phyloP scores from a whole-genome alignment of 2,113 vertebrate genomes.

The Oreochromis aureus region DNA sequence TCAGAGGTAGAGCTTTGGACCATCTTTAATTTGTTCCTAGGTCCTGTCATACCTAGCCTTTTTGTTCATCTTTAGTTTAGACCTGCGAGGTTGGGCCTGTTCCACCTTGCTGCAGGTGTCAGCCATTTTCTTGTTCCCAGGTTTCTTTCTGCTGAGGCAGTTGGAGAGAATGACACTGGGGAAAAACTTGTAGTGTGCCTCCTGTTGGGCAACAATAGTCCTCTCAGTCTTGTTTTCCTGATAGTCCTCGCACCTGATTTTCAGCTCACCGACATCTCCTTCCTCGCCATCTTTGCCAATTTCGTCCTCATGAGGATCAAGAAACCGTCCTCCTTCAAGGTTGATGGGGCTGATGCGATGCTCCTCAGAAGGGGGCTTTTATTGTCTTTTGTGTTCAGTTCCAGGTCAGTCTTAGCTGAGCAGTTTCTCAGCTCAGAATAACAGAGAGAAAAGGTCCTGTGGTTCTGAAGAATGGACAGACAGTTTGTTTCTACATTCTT shows the following conservation, averaged over 20 bases:
- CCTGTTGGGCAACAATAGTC: slow-evolving; percentile 90
- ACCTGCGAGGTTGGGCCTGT: slow-evolving; percentile 72
- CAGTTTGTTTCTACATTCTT: slow-evolving; percentile 84
- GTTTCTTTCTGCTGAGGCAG: slow-evolving; percentile 87
- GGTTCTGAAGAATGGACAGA: slow-evolving; percentile 73
- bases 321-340: slow-evolving; percentile 43
- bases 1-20: slow-evolving; percentile 41
- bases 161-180: slow-evolving; percentile 98
- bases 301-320: slow-evolving; percentile 45
- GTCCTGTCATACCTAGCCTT: slow-evolving; percentile 64
- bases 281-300: slow-evolving; percentile 72
- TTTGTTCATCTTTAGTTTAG: slow-evolving; percentile 82
- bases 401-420: slow-evolving; percentile 77
- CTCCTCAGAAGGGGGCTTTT: slow-evolving; percentile 59
- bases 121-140: slow-evolving; percentile 42
- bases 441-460: slow-evolving; percentile 78
- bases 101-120: slow-evolving; percentile 77
- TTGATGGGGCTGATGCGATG: slow-evolving; percentile 41
- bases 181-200: slow-evolving; percentile 97
- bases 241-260: slow-evolving; percentile 97
- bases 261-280: slow-evolving; percentile 88
- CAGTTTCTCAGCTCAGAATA: slow-evolving; percentile 81
- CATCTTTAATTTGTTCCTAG: slow-evolving; percentile 57
- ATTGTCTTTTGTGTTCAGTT: slow-evolving; percentile 77
- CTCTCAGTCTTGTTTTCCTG: slow-evolving; percentile 92